phyloP scores from a whole-genome alignment of 37 sponge, comb jelly and placozoan genomes.

The Haliclona indistincta region DNA sequence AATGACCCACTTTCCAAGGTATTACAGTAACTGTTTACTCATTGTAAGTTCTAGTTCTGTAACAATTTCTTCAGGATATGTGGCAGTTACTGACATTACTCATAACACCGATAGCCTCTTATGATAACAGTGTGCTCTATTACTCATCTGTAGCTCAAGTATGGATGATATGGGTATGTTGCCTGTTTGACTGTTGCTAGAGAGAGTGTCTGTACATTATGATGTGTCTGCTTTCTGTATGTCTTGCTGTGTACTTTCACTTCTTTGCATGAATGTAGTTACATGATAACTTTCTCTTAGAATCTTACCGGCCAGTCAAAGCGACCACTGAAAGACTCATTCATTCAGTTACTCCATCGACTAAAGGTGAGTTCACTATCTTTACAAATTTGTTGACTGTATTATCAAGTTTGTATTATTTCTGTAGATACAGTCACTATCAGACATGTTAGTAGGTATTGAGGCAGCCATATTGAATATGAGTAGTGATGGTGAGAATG shows the following conservation, averaged over 20 bases:
- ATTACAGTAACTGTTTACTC: neutral
- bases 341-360: constrained; percentile 50
- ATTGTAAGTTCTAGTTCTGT: no score
- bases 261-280: no score
- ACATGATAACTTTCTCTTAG: neutral
- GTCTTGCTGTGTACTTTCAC: neutral
- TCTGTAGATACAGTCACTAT: constrained; percentile 38
- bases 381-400: neutral
- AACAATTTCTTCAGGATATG: no score
- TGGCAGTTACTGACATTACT: no score
- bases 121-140: constrained; percentile 21
- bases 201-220: neutral
- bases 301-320: neutral
- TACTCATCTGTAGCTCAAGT: constrained; percentile 55
- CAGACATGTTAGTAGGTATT: constrained; percentile 22
- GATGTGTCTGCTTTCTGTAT: neutral
- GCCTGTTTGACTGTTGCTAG: neutral
- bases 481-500: constrained; percentile 13
- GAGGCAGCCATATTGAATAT: constrained; percentile 20
- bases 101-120: neutral
- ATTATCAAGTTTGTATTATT: constrained; percentile 16
- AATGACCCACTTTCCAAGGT: neutral
- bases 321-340: constrained; percentile 4
- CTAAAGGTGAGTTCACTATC: constrained; percentile 26
- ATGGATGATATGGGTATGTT: constrained; percentile 67